Evolutionary conservation across 2,797 vertebrate genomes (phyloP).

Genomic region (Astyanax mexicanus): DNA sequence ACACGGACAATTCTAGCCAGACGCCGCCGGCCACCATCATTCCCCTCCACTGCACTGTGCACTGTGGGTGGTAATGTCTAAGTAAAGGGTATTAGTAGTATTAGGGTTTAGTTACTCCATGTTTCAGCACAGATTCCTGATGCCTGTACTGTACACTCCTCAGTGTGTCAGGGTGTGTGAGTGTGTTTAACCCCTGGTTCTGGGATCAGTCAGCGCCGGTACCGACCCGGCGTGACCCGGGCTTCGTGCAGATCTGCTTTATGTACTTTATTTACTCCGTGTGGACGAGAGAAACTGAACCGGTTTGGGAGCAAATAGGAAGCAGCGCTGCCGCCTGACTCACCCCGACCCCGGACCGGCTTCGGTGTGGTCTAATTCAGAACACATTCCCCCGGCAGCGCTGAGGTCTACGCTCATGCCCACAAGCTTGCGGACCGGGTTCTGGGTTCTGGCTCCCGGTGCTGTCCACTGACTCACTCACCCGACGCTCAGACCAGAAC

Average conservation of each 20-base stretch:
- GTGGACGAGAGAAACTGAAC: constrained; percentile 55
- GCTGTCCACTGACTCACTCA: constrained; percentile 43
- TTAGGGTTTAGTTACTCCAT: no score
- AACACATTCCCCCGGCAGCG: constrained; percentile 69
- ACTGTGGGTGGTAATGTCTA: no score
- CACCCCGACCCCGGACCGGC: constrained; percentile 60
- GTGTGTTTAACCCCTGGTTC: constrained; percentile 19
- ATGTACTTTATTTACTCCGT: constrained; percentile 57
- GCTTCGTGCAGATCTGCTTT: constrained; percentile 53
- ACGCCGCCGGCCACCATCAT: no score
- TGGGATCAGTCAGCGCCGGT: constrained; percentile 40
- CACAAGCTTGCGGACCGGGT: constrained; percentile 39
- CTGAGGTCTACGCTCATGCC: constrained; percentile 64
- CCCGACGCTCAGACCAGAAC: constrained; percentile 41
- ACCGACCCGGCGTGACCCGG: constrained; percentile 52
- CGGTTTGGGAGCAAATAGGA: constrained; percentile 56
- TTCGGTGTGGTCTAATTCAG: constrained; percentile 70
- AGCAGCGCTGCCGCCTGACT: constrained; percentile 63
- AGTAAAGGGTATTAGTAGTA: no score
- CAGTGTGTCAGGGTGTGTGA: background rate
- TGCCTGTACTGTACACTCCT: no score
- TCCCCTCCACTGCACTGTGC: no score
- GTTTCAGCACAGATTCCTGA: no score
- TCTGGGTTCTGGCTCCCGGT: constrained; percentile 38
- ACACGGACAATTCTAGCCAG: no score